phyloP scores from a whole-genome alignment of 2,888 invertebrate genomes.

The Psylliodes chrysocephalus region DNA sequence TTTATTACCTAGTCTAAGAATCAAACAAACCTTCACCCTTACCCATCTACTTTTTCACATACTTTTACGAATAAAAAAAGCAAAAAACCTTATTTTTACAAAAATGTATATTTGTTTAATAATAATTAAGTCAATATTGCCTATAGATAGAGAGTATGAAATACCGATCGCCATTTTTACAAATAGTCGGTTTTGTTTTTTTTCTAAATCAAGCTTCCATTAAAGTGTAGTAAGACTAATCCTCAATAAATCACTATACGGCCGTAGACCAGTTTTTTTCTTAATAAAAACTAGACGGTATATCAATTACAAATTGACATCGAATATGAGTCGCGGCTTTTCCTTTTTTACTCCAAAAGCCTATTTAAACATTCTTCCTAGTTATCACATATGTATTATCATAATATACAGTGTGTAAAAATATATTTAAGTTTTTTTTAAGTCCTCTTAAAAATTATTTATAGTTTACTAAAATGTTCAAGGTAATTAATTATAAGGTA shows the following conservation, averaged over 20 bases:
- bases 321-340: slow-evolving; percentile 6
- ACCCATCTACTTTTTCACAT: too few relatives aligned
- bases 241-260: slow-evolving; percentile 13
- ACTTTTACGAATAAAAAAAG: too few relatives aligned
- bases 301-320: slow-evolving; percentile 18
- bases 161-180: neutral
- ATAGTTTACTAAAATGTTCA: too few relatives aligned
- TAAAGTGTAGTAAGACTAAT: slow-evolving; percentile 17
- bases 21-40: too few relatives aligned
- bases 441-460: too few relatives aligned
- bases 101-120: too few relatives aligned
- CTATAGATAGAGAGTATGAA: neutral
- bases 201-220: slow-evolving; percentile 15
- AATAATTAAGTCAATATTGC: neutral
- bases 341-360: neutral
- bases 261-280: slow-evolving; percentile 12
- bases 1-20: too few relatives aligned
- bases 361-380: neutral
- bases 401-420: neutral
- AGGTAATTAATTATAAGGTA: too few relatives aligned
- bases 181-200: neutral
- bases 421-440: too few relatives aligned
- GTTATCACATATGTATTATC: neutral
- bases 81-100: too few relatives aligned
- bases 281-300: slow-evolving; percentile 7